A percentile compares a stretch with the other conserved stretches of the same genome.
Evolutionary conservation across 2,113 vertebrate genomes (phyloP).

Genomic region (Chamaetylas fuelleborni): DNA sequence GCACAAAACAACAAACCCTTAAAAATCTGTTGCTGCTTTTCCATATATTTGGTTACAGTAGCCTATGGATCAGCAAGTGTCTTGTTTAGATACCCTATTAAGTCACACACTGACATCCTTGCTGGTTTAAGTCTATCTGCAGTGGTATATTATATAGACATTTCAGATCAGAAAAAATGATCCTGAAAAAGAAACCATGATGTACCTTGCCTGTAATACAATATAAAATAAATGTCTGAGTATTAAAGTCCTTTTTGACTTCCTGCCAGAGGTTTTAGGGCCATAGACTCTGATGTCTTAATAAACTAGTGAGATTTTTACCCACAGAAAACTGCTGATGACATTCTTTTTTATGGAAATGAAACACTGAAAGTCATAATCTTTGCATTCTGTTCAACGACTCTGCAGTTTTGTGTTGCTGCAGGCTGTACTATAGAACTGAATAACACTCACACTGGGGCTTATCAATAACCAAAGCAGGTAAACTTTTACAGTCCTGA

Average conservation of each 20-base stretch:
- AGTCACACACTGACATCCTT: neutral
- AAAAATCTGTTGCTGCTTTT: neutral
- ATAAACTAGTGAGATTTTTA: neutral
- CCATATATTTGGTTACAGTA: neutral
- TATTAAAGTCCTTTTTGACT: neutral
- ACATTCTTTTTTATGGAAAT: neutral
- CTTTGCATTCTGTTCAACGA: neutral
- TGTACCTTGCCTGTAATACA: neutral
- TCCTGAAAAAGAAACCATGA: neutral
- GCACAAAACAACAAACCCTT: neutral
- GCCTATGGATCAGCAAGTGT: neutral
- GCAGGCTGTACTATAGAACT: neutral
- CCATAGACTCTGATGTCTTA: neutral
- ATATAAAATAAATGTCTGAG: neutral
- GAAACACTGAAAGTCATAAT: neutral
- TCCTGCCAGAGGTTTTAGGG: neutral
- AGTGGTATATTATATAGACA: neutral
- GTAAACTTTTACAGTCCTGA: neutral
- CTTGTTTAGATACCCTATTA: neutral
- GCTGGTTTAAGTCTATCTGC: neutral
- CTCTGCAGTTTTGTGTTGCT: neutral
- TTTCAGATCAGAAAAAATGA: neutral
- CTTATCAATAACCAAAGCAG: neutral
- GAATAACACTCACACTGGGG: neutral
- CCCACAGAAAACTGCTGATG: neutral